These are phyloP conservation scores for Drosophila punjabiensis DNA, from an alignment of 1,140 invertebrate genomes.

Conservation along the genomic window DNA sequence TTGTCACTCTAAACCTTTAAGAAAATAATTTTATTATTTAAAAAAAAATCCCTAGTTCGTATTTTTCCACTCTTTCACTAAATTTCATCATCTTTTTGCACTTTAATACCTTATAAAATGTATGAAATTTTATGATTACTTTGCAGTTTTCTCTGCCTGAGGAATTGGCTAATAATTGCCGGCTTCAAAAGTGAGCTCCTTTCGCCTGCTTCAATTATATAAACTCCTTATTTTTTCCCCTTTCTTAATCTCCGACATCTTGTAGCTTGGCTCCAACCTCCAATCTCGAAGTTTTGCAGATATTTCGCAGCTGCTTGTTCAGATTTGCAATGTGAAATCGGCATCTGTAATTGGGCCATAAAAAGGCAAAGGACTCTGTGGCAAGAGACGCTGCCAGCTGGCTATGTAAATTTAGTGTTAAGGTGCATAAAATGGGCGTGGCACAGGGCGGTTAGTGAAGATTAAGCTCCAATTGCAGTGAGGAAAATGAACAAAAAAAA, in stretches of 20 bases:
- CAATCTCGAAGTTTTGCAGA: not conserved
- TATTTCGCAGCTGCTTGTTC: conserved; percentile 36
- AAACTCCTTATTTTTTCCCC: conserved; percentile 7
- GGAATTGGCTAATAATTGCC: conserved; percentile 35
- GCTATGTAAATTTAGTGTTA: conserved; percentile 73
- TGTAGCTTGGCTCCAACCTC: conserved; percentile 4
- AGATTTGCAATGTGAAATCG: conserved; percentile 57
- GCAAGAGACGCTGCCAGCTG: conserved; percentile 7
- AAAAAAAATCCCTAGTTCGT: not conserved
- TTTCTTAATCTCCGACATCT: conserved; percentile 39
- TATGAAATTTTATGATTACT: conserved; percentile 34
- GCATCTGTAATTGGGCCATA: conserved; percentile 53
- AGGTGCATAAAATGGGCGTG: conserved; percentile 77
- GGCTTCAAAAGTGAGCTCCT: conserved; percentile 27
- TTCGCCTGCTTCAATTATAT: conserved; percentile 40
- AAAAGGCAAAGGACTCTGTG: conserved; percentile 38
- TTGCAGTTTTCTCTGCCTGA: conserved; percentile 1
- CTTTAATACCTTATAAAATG: conserved; percentile 4
- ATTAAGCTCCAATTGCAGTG: conserved; percentile 62
- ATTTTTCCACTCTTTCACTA: not conserved
- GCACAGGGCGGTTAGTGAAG: conserved; percentile 31
- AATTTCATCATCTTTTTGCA: conserved; percentile 1
- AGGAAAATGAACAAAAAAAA: conserved; percentile 41
- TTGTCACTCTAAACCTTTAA: too few relatives aligned
- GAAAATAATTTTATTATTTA: not conserved